Evolutionary conservation across 2,797 vertebrate species (phyloP), one percentile per base, ranked within the genome.

Genomic region (Ficedula albicollis): DNA sequence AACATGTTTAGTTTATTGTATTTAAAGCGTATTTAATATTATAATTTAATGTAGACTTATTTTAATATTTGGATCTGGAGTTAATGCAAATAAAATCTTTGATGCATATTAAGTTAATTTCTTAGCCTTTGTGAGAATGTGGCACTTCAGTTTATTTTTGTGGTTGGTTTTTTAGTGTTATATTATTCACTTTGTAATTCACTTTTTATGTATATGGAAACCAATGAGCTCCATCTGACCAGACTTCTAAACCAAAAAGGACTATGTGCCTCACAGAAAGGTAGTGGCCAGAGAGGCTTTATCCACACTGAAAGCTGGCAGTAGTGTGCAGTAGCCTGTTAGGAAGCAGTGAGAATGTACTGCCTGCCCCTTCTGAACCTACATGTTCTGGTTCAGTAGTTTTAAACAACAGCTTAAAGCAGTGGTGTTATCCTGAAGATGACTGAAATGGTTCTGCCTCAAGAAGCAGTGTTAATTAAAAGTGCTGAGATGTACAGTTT

Each of bases 1-100:
- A 94, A 95, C 93, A 92, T 14, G 0, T 95, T 93, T 97, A 93
- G 93, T 97, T 95, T 87, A 73, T 77, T 96, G 70, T 97, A 97
- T 98, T 95, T 97, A 97, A 97, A 96, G 54, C 23, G 41, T 97
- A 97, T 96, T 97, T 97, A 97, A 97, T 97, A 96, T 91, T 97
- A 96, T 98, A 97, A 98, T 97, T 98, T 97, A 98, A 98, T 96
- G 96, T 96, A 97, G 96, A 97, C 93, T 96, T 97, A 97, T 96
- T 97, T 97, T 96, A 97, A 90, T 96, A 97, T 96, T 96, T 95
- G 94, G 95, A 87, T 96, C 89, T 88, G 96, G 87, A 95, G 81
- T 90, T 96, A 94, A 89, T 93, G 75, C 82, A 96, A 97, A 97
- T 97, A 97, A 97, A 97, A 94, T 80, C 69, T 95, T 96, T 95